Percentiles rank a stretch among this genome's conserved stretches.
Evolutionary conservation across 2,888 invertebrate species (phyloP).

Genomic region (Baronia brevicornis): DNA sequence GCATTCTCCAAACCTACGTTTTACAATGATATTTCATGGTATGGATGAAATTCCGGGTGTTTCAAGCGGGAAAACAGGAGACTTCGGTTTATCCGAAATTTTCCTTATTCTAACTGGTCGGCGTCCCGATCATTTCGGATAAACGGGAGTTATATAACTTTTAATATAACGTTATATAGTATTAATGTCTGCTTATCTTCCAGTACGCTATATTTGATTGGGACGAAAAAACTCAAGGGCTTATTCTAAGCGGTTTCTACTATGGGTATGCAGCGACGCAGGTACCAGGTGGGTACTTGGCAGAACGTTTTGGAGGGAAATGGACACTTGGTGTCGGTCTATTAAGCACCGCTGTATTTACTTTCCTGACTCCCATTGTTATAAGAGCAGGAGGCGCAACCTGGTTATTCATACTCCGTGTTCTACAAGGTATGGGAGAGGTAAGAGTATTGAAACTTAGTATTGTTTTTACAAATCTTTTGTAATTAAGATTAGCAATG

Average conservation of each 20-base stretch:
- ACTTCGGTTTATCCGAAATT: no score
- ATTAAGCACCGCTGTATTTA: slow-evolving; percentile 86
- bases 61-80: no score
- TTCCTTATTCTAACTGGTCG: no score
- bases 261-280: slow-evolving; percentile 91
- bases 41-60: no score
- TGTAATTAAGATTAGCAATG: background rate
- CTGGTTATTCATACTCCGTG: slow-evolving; percentile 74
- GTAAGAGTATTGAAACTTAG: no score
- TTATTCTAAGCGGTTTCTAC: slow-evolving; percentile 88
- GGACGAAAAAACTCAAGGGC: slow-evolving; percentile 81
- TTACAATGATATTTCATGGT: no score
- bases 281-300: slow-evolving; percentile 87
- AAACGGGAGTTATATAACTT: no score
- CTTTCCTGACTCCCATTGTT: slow-evolving; percentile 85
- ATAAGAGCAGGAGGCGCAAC: slow-evolving; percentile 73
- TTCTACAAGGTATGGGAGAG: slow-evolving; percentile 87
- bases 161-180: no score
- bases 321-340: slow-evolving; percentile 89
- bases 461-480: background rate
- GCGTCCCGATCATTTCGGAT: no score
- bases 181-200: slow-evolving; percentile 22
- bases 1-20: no score
- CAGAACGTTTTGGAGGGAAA: slow-evolving; percentile 90
- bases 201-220: slow-evolving; percentile 76